phyloP scores from a whole-genome alignment of 1,140 invertebrate species.

The Anastatus disparis region DNA sequence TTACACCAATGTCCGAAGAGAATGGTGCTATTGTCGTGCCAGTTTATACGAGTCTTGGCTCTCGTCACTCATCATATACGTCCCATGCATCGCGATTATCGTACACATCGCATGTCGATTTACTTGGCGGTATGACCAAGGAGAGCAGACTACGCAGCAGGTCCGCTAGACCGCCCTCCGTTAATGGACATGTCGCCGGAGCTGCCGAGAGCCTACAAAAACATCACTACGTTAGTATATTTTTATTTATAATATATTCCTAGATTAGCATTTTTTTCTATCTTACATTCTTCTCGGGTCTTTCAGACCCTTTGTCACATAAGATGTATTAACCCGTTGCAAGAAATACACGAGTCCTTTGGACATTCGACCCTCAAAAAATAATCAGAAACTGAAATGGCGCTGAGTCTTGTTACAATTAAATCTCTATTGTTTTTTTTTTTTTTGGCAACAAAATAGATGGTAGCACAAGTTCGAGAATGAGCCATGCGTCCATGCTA shows the following conservation, averaged over 20 bases:
- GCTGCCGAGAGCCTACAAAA: slow-evolving; percentile 76
- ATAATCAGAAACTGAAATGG: too few species aligned
- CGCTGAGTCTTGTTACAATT: too few species aligned
- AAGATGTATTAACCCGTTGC: too few species aligned
- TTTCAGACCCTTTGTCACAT: too few species aligned
- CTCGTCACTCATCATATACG: slow-evolving; percentile 92
- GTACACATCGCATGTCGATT: slow-evolving; percentile 92
- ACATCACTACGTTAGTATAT: slow-evolving; percentile 75
- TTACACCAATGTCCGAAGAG: slow-evolving; percentile 98
- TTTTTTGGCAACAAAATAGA: too few species aligned
- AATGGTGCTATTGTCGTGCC: slow-evolving; percentile 94
- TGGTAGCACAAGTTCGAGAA: too few species aligned
- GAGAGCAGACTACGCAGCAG: slow-evolving; percentile 82
- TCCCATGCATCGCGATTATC: slow-evolving; percentile 91
- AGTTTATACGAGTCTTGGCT: slow-evolving; percentile 84
- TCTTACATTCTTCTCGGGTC: too few species aligned
- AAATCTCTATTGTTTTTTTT: too few species aligned
- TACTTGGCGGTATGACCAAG: slow-evolving; percentile 86
- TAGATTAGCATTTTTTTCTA: not conserved
- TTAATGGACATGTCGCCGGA: slow-evolving; percentile 68
- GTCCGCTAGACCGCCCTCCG: slow-evolving; percentile 75
- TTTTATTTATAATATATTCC: not conserved
- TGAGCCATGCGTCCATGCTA: too few species aligned
- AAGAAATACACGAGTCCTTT: too few species aligned
- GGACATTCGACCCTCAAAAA: too few species aligned